Percentiles rank a stretch among this genome's conserved stretches.
Evolutionary conservation across 2,113 vertebrate species (phyloP).

Genomic region (Pelecanus crispus): DNA sequence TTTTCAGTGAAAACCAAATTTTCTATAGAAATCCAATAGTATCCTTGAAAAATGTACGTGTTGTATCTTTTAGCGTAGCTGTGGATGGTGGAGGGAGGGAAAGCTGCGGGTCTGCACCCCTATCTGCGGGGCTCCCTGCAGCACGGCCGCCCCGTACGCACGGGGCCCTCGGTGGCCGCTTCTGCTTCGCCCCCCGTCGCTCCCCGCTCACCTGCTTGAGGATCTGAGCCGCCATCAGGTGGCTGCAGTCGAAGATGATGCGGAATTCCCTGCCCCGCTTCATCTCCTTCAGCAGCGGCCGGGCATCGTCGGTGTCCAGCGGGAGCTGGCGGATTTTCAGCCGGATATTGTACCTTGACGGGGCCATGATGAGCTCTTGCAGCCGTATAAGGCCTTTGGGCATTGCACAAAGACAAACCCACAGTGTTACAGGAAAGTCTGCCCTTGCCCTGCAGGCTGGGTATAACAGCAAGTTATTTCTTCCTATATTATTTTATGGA

Average conservation of each 20-base stretch:
- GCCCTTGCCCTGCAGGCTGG: background rate
- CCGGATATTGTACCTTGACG: conserved; percentile 94
- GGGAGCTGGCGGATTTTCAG: conserved; percentile 98
- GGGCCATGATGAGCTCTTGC: conserved; percentile 98
- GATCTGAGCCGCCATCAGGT: conserved; percentile 95
- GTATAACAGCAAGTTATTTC: no score
- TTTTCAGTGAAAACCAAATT: background rate
- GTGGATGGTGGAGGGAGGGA: background rate
- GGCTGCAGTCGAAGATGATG: conserved; percentile 98
- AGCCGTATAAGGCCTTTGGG: conserved; percentile 90
- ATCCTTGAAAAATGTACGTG: accelerated
- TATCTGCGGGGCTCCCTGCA: accelerated
- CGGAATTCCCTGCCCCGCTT: conserved; percentile 94
- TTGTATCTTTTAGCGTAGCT: accelerated
- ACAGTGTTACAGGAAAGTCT: background rate
- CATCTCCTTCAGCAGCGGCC: conserved; percentile 98
- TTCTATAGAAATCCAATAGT: background rate
- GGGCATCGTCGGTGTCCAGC: conserved; percentile 83
- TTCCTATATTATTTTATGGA: background rate
- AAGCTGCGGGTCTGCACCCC: background rate
- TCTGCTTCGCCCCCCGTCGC: accelerated
- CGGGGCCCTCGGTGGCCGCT: accelerated
- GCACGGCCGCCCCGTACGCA: accelerated
- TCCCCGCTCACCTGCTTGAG: conserved; percentile 85
- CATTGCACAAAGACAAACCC: conserved; percentile 4